A percentile compares a stretch with the other conserved stretches of the same genome.
Evolutionary conservation across 2,888 invertebrate genomes (phyloP).

Genomic region (Xestoiulus laeticollis): DNA sequence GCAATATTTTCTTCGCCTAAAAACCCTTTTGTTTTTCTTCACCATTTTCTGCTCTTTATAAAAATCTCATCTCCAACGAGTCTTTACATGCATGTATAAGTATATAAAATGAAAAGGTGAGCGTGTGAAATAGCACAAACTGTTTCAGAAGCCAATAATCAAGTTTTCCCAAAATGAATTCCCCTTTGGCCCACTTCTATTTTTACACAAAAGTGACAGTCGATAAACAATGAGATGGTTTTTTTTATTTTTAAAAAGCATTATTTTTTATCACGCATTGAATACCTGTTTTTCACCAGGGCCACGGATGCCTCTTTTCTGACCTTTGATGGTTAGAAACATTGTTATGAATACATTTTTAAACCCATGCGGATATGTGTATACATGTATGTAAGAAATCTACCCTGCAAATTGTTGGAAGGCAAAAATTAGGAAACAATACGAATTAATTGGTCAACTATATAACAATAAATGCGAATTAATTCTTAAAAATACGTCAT

Average conservation of each 20-base stretch:
- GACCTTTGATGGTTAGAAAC: slow-evolving; percentile 38
- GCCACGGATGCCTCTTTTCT: neutral
- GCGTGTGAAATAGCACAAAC: slow-evolving; percentile 39
- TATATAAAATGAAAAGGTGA: no score
- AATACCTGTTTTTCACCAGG: slow-evolving; percentile 31
- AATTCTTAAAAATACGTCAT: neutral
- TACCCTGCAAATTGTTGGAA: no score
- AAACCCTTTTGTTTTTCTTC: neutral
- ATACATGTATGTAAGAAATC: no score
- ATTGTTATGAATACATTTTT: neutral
- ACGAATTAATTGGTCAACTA: slow-evolving; percentile 2
- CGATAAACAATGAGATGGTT: slow-evolving; percentile 23
- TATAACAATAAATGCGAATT: neutral
- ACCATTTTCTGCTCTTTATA: neutral
- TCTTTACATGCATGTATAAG: neutral
- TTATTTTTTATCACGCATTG: neutral
- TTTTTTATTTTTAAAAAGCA: neutral
- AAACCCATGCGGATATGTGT: neutral
- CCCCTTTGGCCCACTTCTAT: slow-evolving; percentile 40
- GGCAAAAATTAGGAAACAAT: no score
- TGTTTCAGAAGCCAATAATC: slow-evolving; percentile 31
- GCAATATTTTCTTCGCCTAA: neutral
- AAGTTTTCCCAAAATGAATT: neutral
- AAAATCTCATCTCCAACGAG: neutral
- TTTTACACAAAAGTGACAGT: slow-evolving; percentile 40